Percentiles rank a stretch among this genome's conserved stretches.
Evolutionary conservation across 1,140 invertebrate genomes (phyloP).

Genomic region (Campoletis sonorensis): DNA sequence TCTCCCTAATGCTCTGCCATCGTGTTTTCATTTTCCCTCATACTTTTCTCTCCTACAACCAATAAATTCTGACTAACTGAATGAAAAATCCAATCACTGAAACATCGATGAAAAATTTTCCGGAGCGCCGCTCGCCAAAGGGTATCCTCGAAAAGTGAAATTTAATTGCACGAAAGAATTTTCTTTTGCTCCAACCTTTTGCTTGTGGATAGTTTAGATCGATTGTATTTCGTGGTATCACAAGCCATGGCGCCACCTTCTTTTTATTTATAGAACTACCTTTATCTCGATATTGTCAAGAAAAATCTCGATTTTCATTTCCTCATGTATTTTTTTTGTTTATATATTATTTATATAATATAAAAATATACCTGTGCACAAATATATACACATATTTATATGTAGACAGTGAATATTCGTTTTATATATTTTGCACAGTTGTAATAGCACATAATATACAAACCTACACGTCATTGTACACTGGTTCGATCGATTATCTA

Average conservation of each 20-base stretch:
- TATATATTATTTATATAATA: no score
- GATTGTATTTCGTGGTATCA: slow-evolving; percentile 3
- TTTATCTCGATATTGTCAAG: background rate
- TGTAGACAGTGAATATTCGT: background rate
- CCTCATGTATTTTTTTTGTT: no score
- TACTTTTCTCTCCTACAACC: background rate
- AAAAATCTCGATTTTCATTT: background rate
- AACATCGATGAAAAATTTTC: slow-evolving; percentile 1
- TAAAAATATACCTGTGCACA: no score
- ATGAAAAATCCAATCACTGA: slow-evolving; percentile 14
- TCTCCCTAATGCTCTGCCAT: background rate
- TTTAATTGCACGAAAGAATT: background rate
- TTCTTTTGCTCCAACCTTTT: background rate
- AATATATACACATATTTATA: no score
- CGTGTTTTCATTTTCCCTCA: background rate
- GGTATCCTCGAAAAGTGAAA: background rate
- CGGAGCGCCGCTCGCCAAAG: background rate
- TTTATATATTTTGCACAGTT: background rate
- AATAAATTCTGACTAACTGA: background rate
- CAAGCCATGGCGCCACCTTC: background rate
- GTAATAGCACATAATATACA: background rate
- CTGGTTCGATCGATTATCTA: slow-evolving; percentile 17
- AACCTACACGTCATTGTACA: slow-evolving; percentile 9
- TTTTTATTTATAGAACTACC: slow-evolving; percentile 3
- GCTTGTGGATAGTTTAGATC: background rate